Conservation (phyloP, 1,140 invertebrate genomes). For the Homalodisca vitripennis region DNA sequence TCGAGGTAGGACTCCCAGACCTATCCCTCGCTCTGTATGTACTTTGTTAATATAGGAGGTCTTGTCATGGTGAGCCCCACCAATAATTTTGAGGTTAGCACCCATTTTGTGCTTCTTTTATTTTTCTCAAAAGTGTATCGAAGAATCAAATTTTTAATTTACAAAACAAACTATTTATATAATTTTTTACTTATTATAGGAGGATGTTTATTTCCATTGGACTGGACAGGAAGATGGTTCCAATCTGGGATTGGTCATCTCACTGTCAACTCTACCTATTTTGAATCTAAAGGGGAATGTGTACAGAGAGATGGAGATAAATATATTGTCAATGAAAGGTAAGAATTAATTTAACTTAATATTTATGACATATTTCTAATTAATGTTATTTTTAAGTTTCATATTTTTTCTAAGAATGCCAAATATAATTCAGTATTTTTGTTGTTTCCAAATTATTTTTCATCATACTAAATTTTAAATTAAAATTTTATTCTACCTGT, state of each 20-base stretch:
- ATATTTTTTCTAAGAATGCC: not conserved
- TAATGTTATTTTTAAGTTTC: not conserved
- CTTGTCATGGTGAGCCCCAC: no score
- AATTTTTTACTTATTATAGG: not conserved
- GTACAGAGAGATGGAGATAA: conserved; percentile 7
- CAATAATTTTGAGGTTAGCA: no score
- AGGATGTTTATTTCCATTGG: conserved; percentile 22
- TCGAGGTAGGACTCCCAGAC: no score
- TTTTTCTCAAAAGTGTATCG: no score
- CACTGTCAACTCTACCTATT: conserved; percentile 13
- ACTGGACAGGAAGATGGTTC: conserved; percentile 27
- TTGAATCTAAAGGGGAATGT: conserved; percentile 28
- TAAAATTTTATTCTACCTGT: not conserved
- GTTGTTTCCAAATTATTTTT: not conserved
- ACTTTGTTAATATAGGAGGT: no score
- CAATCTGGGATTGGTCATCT: not conserved
- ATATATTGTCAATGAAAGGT: conserved; percentile 26
- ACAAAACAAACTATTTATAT: not conserved
- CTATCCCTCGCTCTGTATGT: no score
- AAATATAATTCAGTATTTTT: not conserved
- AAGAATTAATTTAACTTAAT: not conserved
- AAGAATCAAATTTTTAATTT: no score
- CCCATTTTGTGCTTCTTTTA: no score
- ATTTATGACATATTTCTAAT: not conserved
- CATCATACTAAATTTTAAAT: not conserved